Evolutionary conservation across 2,113 vertebrate genomes (phyloP).

Genomic region (Alexandromys fortis): DNA sequence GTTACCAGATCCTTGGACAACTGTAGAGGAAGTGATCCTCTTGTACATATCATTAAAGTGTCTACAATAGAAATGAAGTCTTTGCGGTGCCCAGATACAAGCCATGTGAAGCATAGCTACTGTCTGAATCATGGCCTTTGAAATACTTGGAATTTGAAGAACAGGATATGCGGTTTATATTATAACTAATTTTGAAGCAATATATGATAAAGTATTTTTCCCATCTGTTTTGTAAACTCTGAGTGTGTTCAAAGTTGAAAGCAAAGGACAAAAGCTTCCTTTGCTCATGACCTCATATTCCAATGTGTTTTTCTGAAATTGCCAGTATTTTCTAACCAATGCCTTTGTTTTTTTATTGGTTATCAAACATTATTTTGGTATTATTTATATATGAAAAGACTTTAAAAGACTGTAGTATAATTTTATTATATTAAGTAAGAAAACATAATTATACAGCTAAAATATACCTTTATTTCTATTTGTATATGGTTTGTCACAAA

Average conservation of each 20-base stretch:
- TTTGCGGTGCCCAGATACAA: neutral
- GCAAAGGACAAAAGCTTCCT: slow-evolving; percentile 51
- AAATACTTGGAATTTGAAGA: slow-evolving; percentile 68
- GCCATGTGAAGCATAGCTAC: neutral
- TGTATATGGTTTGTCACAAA: slow-evolving; percentile 43
- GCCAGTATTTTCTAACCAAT: neutral
- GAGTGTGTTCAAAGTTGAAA: slow-evolving; percentile 60
- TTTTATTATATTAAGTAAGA: slow-evolving; percentile 50
- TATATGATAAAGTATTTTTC: slow-evolving; percentile 15
- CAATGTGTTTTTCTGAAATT: slow-evolving; percentile 36
- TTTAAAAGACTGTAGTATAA: slow-evolving; percentile 25
- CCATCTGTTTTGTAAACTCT: slow-evolving; percentile 27
- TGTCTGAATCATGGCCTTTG: slow-evolving; percentile 52
- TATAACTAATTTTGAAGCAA: slow-evolving; percentile 54
- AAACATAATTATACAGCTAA: slow-evolving; percentile 27
- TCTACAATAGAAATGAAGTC: slow-evolving; percentile 35
- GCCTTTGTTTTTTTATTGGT: slow-evolving; percentile 51
- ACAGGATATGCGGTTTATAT: slow-evolving; percentile 38
- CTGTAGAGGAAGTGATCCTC: slow-evolving; percentile 28
- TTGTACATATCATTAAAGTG: slow-evolving; percentile 46
- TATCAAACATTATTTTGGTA: slow-evolving; percentile 49
- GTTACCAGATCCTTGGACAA: slow-evolving; percentile 24
- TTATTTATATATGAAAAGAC: slow-evolving; percentile 53
- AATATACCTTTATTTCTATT: slow-evolving; percentile 52
- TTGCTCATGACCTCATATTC: slow-evolving; percentile 32